A percentile compares a stretch with the other conserved stretches of the same genome.
phyloP scores from a whole-genome alignment of 2,113 vertebrate species.

The Nibea coibor region DNA sequence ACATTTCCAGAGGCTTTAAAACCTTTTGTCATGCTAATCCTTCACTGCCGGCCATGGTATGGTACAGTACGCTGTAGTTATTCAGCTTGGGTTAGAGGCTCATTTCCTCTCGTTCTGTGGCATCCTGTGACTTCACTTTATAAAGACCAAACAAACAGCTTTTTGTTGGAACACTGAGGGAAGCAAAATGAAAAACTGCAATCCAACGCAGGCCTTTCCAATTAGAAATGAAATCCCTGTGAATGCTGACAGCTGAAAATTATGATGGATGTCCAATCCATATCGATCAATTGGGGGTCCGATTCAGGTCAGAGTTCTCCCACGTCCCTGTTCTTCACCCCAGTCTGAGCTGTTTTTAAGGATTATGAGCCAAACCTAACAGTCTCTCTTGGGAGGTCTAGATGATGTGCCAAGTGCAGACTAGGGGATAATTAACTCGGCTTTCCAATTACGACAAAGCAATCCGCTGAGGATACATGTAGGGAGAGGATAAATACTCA shows the following conservation, averaged over 20 bases:
- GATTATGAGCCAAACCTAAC: constrained; percentile 65
- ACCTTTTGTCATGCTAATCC: neutral
- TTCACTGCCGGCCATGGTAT: neutral
- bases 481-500: constrained; percentile 70
- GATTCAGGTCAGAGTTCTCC: constrained; percentile 44
- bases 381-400: constrained; percentile 69
- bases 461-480: constrained; percentile 69
- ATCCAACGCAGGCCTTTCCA: constrained; percentile 31
- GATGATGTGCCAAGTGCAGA: constrained; percentile 77
- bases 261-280: constrained; percentile 57
- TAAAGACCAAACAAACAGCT: constrained; percentile 10
- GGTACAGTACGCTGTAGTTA: neutral
- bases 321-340: constrained; percentile 26
- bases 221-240: constrained; percentile 47
- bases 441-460: constrained; percentile 81
- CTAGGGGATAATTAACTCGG: constrained; percentile 81
- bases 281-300: constrained; percentile 52
- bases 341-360: constrained; percentile 24
- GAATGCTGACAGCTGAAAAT: constrained; percentile 56
- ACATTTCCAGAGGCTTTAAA: neutral
- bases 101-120: constrained; percentile 12
- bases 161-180: constrained; percentile 19
- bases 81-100: neutral
- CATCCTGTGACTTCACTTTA: constrained; percentile 24
- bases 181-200: constrained; percentile 42